Percentiles rank a stretch among this genome's conserved stretches.
These are phyloP conservation scores for Clarias laeviceps DNA, from an alignment of 2,797 vertebrate species.

Conservation along the genomic window DNA sequence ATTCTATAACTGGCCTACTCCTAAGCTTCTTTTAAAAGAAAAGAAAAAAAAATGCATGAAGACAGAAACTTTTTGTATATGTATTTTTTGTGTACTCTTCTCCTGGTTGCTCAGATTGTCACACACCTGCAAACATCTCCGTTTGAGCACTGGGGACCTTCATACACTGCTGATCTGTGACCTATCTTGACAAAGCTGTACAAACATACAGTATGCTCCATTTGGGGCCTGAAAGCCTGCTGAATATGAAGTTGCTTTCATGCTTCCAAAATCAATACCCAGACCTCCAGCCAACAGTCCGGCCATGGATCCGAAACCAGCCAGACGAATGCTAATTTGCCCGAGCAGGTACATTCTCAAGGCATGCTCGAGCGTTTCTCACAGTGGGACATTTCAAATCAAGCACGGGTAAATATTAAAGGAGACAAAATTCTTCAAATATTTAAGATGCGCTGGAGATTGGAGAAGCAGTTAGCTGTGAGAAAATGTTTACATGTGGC, in stretches of 20 bases:
- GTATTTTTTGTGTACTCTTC: background rate
- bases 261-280: conserved; percentile 55
- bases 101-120: conserved; percentile 12
- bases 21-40: background rate
- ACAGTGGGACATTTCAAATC: conserved; percentile 52
- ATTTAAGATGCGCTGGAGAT: conserved; percentile 57
- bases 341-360: conserved; percentile 38
- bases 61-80: background rate
- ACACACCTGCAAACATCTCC: conserved; percentile 47
- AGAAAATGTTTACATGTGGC: conserved; percentile 66
- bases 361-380: background rate
- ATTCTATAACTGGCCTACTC: background rate
- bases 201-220: conserved; percentile 39
- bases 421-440: conserved; percentile 59
- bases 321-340: conserved; percentile 43
- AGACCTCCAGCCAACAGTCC: conserved; percentile 28
- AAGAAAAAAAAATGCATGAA: background rate
- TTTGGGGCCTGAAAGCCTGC: conserved; percentile 32
- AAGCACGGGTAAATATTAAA: conserved; percentile 55
- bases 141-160: conserved; percentile 25
- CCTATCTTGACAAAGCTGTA: conserved; percentile 48
- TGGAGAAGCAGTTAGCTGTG: conserved; percentile 63
- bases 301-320: conserved; percentile 15
- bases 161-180: conserved; percentile 39
- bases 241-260: conserved; percentile 44